Conservation (phyloP, 1,140 invertebrate species). For the Rhagoletis zephyria region DNA sequence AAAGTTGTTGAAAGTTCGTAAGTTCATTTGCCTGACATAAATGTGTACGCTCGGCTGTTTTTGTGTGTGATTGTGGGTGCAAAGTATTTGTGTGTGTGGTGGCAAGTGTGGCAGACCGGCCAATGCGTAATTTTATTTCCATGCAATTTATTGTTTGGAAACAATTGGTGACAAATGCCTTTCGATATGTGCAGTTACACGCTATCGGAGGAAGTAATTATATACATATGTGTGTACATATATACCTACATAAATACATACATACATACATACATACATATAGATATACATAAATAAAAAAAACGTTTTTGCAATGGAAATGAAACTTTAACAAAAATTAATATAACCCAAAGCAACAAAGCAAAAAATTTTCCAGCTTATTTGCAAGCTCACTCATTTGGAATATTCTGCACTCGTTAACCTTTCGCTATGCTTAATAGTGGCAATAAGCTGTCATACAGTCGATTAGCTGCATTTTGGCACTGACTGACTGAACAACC, state of each 20-base stretch:
- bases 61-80: background rate
- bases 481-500: too few species aligned
- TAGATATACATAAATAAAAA: too few species aligned
- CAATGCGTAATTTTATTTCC: background rate
- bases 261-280: too few species aligned
- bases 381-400: background rate
- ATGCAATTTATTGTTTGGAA: slow-evolving; percentile 38
- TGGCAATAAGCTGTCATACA: background rate
- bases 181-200: background rate
- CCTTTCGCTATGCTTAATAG: background rate
- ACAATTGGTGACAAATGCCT: slow-evolving; percentile 23
- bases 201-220: too few species aligned
- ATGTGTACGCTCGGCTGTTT: background rate
- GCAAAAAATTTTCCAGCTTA: background rate
- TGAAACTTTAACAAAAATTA: too few species aligned
- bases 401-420: background rate
- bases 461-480: background rate
- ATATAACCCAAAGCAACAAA: too few species aligned
- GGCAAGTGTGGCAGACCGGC: background rate
- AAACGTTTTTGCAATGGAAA: background rate
- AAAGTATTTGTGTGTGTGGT: too few species aligned
- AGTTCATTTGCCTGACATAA: background rate
- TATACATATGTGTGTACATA: too few species aligned
- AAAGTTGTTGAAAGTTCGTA: slow-evolving; percentile 25
- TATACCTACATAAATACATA: too few species aligned